Base-by-base conservation (phyloP, 2,113 vertebrate genomes). In the Leucopsar rothschildi region DNA sequence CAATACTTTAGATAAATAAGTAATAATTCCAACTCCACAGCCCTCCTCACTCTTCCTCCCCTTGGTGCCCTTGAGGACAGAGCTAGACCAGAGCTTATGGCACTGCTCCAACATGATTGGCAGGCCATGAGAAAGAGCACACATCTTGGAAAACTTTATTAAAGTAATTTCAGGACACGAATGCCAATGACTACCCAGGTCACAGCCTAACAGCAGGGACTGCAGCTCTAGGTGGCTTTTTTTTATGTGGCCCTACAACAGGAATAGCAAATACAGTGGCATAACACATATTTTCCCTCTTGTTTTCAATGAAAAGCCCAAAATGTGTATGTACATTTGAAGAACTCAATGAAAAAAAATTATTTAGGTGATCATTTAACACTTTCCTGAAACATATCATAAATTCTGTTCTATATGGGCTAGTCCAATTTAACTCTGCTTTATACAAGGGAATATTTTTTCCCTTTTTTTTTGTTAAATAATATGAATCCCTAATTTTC, bases 1-100 rank as follows among this genome's bases (percentile, higher is more conserved):
- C 92, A 90, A 93, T 96, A 92, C 33, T 93, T 90, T 3, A 90
- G 79, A 95, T 94, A 95, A 96, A 94, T 96, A 93, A 97, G 45
- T 93, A 94, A 94, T 83, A 81, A 68, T 70, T 90, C 59, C 76
- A 88, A 10, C 79, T 72, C 66, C 35, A 21, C 59, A 92, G 23
- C 40, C 24, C 63, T 70, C 66, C 39, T 59, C 37, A 68, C 45
- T 80, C 55, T 57, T 59, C 50, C 55, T 92, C 56, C 78, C 61
- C 42, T 63, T 35, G 47, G n/a, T 93, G 88, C 90, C 82, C 92
- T 65, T 73, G 95, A 94, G 92, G 88, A 92, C 5, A 70, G 40
- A 86, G 50, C 60, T 11, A 17, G 55, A 55, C 55, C 86, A 73
- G 63, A 86, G 82, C 47, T 90, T 65, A 31, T 88, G 92, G 86